A percentile compares a stretch with the other conserved stretches of the same genome.
These are phyloP conservation scores for Corythornis cristatus DNA, from an alignment of 2,113 vertebrate genomes.

Conservation along the genomic window DNA sequence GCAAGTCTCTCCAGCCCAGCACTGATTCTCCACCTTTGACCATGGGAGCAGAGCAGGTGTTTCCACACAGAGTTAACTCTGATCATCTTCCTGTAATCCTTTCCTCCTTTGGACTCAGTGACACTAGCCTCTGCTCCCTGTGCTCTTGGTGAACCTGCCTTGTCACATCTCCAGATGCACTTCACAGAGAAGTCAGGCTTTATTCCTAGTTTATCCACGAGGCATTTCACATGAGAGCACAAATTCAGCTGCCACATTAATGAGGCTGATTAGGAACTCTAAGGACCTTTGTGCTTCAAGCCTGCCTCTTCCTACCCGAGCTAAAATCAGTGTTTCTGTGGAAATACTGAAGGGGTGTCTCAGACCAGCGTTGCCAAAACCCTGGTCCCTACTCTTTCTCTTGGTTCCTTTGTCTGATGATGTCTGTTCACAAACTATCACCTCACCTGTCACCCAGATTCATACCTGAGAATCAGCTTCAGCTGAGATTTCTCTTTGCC, in stretches of 20 bases:
- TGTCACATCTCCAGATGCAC: neutral
- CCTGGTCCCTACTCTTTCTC: neutral
- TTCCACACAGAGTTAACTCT: neutral
- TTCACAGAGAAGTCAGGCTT: neutral
- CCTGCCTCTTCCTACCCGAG: neutral
- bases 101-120: neutral
- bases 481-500: neutral
- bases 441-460: neutral
- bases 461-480: neutral
- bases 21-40: neutral
- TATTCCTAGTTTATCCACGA: neutral
- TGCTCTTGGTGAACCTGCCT: neutral
- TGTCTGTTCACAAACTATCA: neutral
- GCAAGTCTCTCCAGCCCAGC: neutral
- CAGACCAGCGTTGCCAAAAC: neutral
- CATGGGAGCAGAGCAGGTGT: neutral
- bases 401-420: neutral
- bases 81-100: neutral
- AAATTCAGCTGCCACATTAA: neutral
- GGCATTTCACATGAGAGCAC: neutral
- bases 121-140: accelerated
- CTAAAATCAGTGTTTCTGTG: neutral
- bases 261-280: neutral
- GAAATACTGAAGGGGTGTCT: neutral
- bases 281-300: neutral